phyloP scores from a whole-genome alignment of 2,797 vertebrate species.

The Borostomias antarcticus region DNA sequence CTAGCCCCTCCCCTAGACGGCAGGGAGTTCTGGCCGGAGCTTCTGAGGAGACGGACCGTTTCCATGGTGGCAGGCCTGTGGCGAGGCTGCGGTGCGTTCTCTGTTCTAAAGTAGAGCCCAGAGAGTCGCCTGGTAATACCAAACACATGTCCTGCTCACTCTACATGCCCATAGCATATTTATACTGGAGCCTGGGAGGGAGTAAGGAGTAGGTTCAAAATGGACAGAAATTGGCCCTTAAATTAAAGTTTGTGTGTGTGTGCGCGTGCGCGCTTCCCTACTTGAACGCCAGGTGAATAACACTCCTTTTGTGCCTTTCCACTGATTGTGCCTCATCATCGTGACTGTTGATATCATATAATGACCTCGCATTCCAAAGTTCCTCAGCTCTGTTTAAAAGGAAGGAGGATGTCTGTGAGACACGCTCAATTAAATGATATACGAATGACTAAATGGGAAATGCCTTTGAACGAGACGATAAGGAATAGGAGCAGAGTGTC shows the following conservation, averaged over 20 bases:
- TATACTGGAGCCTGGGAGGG: background rate
- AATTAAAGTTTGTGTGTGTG: background rate
- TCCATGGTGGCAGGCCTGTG: slow-evolving; percentile 32
- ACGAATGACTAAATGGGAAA: slow-evolving; percentile 21
- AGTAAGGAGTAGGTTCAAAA: background rate
- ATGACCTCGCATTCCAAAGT: background rate
- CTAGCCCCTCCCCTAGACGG: slow-evolving; percentile 6
- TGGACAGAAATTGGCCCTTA: background rate
- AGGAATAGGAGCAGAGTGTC: slow-evolving; percentile 15
- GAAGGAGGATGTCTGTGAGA: background rate
- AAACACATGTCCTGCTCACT: slow-evolving; percentile 48
- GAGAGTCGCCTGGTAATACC: slow-evolving; percentile 47
- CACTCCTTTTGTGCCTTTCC: too few species aligned
- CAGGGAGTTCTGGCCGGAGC: slow-evolving; percentile 44
- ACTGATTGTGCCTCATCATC: too few species aligned
- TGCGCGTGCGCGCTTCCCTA: too few species aligned
- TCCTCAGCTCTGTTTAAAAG: background rate
- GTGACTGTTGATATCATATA: background rate
- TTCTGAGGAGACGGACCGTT: slow-evolving; percentile 25
- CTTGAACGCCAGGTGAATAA: too few species aligned
- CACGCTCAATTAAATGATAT: slow-evolving; percentile 18
- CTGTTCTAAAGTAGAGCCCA: slow-evolving; percentile 38
- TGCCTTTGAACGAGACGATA: slow-evolving; percentile 27
- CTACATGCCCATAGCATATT: background rate
- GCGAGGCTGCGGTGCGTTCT: slow-evolving; percentile 32